Conservation (phyloP, 2,113 vertebrate species). For the Myotis lucifugus region DNA sequence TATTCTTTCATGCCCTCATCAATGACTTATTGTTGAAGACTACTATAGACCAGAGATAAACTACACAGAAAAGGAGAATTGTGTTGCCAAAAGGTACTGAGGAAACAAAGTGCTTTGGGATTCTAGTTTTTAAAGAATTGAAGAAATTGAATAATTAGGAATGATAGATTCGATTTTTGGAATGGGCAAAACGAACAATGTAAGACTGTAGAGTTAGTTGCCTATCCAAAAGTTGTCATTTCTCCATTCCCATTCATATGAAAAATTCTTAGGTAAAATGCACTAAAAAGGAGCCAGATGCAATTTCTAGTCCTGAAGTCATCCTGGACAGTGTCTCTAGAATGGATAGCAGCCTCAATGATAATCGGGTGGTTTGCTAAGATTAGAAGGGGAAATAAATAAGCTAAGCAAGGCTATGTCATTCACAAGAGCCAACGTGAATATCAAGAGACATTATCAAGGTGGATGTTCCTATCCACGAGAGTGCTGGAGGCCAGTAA, state of each 20-base stretch:
- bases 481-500: neutral
- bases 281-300: slow-evolving; percentile 56
- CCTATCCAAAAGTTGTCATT: neutral
- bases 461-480: neutral
- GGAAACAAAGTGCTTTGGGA: neutral
- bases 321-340: slow-evolving; percentile 43
- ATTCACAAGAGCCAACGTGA: slow-evolving; percentile 45
- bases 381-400: slow-evolving; percentile 51
- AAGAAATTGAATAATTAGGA: neutral
- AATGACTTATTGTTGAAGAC: neutral
- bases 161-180: neutral
- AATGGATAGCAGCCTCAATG: neutral
- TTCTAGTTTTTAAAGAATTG: neutral
- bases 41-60: neutral
- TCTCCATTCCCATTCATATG: neutral
- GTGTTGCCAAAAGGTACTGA: neutral
- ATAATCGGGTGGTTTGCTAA: slow-evolving; percentile 56
- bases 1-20: neutral
- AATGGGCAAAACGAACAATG: neutral
- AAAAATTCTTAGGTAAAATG: slow-evolving; percentile 25
- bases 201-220: neutral
- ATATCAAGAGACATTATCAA: neutral
- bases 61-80: neutral
- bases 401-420: slow-evolving; percentile 46
- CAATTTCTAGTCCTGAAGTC: slow-evolving; percentile 58